These are phyloP conservation scores for Meloidogyne exigua DNA, from an alignment of 1,140 invertebrate species.

Conservation along the genomic window DNA sequence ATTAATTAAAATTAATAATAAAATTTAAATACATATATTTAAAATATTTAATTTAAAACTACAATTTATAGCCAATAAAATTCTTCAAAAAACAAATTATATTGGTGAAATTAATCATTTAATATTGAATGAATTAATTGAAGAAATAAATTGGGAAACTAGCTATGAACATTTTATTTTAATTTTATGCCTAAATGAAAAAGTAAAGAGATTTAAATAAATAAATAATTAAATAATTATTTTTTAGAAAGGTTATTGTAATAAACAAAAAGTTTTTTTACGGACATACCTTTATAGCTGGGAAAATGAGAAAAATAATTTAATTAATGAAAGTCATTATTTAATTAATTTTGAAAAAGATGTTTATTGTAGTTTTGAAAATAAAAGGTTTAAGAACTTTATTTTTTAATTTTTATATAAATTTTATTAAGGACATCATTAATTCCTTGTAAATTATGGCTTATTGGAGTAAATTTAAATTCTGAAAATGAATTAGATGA, in stretches of 20 bases:
- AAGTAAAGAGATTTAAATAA: not conserved
- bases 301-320: not conserved
- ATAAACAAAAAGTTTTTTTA: slow-evolving; percentile 9
- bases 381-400: not conserved
- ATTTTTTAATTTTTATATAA: not conserved
- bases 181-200: not conserved
- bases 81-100: not conserved
- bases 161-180: not conserved
- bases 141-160: not conserved
- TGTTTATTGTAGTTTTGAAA: not conserved
- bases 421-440: not conserved
- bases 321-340: not conserved
- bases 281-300: not conserved
- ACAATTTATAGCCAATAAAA: not conserved
- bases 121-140: slow-evolving; percentile 1
- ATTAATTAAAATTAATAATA: not conserved
- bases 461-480: slow-evolving; percentile 2
- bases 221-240: slow-evolving; percentile 5
- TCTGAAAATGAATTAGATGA: not conserved
- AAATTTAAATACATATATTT: no score
- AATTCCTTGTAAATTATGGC: not conserved
- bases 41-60: no score
- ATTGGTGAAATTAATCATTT: not conserved
- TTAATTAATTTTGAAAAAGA: not conserved
- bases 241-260: not conserved